A percentile compares a stretch with the other conserved stretches of the same genome.
Conservation (phyloP, 1,140 invertebrate species). For the Macrostomum lignano region DNA sequence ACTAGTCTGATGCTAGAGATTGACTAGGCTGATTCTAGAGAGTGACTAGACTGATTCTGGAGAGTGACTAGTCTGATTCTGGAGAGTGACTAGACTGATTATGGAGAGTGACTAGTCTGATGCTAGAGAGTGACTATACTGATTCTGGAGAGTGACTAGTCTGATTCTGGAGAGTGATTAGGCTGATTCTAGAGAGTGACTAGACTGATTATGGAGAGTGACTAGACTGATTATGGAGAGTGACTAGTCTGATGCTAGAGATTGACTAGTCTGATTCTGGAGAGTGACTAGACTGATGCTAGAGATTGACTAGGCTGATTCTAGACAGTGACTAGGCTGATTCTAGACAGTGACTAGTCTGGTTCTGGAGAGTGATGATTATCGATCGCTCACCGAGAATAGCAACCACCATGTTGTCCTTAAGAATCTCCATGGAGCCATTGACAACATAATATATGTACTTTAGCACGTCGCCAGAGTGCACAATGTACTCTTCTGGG, state of each 20-base stretch:
- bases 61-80: not conserved
- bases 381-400: constrained; percentile 14
- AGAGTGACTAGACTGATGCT: not conserved
- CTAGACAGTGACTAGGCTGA: too few species aligned
- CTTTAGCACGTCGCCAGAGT: constrained; percentile 20
- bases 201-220: not conserved
- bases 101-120: not conserved
- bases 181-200: not conserved
- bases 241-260: too few species aligned
- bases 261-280: not conserved
- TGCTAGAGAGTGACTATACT: not conserved
- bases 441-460: constrained; percentile 23
- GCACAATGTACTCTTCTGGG: constrained; percentile 20
- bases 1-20: constrained; percentile 9
- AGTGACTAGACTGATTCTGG: not conserved
- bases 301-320: not conserved
- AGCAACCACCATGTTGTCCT: constrained; percentile 22
- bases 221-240: not conserved
- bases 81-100: constrained; percentile 9
- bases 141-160: too few species aligned
- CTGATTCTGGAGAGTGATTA: constrained; percentile 10
- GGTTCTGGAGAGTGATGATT: not conserved
- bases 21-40: not conserved
- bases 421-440: constrained; percentile 23
- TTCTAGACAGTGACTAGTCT: not conserved